A percentile compares a stretch with the other conserved stretches of the same genome.
phyloP scores from a whole-genome alignment of 2,113 vertebrate genomes.

The Thunnus maccoyii region DNA sequence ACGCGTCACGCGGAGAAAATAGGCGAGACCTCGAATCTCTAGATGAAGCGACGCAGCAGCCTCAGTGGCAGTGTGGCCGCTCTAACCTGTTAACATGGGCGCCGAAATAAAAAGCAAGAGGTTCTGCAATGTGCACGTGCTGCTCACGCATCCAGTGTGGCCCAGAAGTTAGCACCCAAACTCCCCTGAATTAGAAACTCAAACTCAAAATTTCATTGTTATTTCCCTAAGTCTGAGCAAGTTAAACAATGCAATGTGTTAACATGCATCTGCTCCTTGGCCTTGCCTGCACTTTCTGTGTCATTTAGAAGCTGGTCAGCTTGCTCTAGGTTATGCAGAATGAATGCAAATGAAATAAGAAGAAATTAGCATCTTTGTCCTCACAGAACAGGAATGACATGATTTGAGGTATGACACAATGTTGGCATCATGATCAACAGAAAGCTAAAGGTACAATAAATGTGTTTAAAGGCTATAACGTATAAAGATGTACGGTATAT shows the following conservation, averaged over 20 bases:
- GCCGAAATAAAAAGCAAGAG: too few relatives aligned
- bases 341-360: neutral
- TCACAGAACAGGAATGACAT: too few relatives aligned
- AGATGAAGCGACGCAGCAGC: too few relatives aligned
- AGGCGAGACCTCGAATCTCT: too few relatives aligned
- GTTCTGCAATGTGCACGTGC: too few relatives aligned
- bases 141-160: too few relatives aligned
- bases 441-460: neutral
- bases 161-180: neutral
- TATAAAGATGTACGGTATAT: neutral
- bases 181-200: neutral
- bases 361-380: neutral
- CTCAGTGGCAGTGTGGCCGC: too few relatives aligned
- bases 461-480: too few relatives aligned
- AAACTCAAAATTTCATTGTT: neutral
- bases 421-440: neutral
- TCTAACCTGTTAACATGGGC: too few relatives aligned
- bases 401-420: neutral
- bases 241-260: neutral
- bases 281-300: neutral
- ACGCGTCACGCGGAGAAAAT: too few relatives aligned
- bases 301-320: neutral
- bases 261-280: neutral
- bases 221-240: neutral
- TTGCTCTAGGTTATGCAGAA: slow-evolving; percentile 25